Percentiles rank a stretch among this genome's conserved stretches.
These are phyloP conservation scores for Sinotaia quadrata DNA, from an alignment of 2,888 invertebrate genomes.

Conservation along the genomic window DNA sequence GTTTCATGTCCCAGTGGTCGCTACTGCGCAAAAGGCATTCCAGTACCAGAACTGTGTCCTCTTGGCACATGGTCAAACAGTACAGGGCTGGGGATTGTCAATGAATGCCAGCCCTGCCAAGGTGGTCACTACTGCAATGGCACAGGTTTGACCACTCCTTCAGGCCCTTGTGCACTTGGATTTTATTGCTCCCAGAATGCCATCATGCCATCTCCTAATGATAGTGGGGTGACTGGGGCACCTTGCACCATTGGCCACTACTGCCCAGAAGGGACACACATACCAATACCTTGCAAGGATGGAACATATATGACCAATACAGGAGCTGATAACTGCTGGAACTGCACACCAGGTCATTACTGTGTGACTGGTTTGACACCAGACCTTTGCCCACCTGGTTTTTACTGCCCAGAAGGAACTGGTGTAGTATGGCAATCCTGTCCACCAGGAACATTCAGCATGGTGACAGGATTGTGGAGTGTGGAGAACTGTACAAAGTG, in stretches of 20 bases:
- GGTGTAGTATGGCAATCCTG: constrained; percentile 64
- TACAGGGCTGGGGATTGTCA: constrained; percentile 49
- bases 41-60: constrained; percentile 55
- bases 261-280: constrained; percentile 63
- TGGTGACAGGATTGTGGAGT: constrained; percentile 50
- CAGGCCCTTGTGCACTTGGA: constrained; percentile 60
- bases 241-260: constrained; percentile 66
- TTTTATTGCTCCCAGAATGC: constrained; percentile 64
- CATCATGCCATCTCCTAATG: constrained; percentile 57
- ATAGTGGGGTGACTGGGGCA: constrained; percentile 60
- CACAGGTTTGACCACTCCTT: constrained; percentile 59
- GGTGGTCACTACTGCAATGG: constrained; percentile 63
- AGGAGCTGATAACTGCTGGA: constrained; percentile 57
- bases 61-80: constrained; percentile 61
- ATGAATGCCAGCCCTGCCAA: constrained; percentile 46
- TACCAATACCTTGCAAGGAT: constrained; percentile 54
- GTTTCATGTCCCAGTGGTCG: constrained; percentile 61
- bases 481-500: constrained; percentile 64
- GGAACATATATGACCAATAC: constrained; percentile 60
- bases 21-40: constrained; percentile 60
- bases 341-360: constrained; percentile 64
- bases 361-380: constrained; percentile 56
- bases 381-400: constrained; percentile 63
- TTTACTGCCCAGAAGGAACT: constrained; percentile 67
- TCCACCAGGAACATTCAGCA: constrained; percentile 66